phyloP scores from a whole-genome alignment of 2,797 vertebrate species.

The Acropternis orthonyx region DNA sequence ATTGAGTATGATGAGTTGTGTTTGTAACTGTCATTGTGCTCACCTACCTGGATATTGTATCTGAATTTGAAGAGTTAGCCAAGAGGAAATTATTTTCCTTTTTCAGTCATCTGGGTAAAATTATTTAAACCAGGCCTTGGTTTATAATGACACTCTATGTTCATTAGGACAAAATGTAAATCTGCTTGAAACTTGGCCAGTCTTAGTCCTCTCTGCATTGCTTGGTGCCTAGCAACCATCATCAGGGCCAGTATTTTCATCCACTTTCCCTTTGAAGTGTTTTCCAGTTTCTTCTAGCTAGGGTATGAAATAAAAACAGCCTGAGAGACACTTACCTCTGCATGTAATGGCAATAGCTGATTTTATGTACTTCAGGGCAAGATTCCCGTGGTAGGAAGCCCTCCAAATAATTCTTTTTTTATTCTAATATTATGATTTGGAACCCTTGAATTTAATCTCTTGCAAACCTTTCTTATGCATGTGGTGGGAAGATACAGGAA shows the following conservation, averaged over 20 bases:
- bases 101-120: background rate
- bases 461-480: background rate
- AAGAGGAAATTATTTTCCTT: background rate
- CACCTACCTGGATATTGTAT: background rate
- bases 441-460: constrained; percentile 19
- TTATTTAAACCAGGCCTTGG: background rate
- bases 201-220: constrained; percentile 46
- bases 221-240: constrained; percentile 72
- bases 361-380: constrained; percentile 34
- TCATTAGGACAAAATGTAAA: constrained; percentile 54
- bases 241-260: constrained; percentile 39
- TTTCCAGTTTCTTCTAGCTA: constrained; percentile 55
- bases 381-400: constrained; percentile 24
- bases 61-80: background rate
- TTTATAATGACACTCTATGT: constrained; percentile 21
- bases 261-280: constrained; percentile 25
- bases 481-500: background rate
- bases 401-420: background rate
- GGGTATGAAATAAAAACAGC: constrained; percentile 31
- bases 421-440: constrained; percentile 25
- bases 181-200: constrained; percentile 33
- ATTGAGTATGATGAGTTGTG: background rate
- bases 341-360: background rate
- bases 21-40: background rate
- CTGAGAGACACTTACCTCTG: constrained; percentile 34